Base-by-base conservation (phyloP, 2,797 vertebrate genomes). In the Sorex maritimensis region DNA sequence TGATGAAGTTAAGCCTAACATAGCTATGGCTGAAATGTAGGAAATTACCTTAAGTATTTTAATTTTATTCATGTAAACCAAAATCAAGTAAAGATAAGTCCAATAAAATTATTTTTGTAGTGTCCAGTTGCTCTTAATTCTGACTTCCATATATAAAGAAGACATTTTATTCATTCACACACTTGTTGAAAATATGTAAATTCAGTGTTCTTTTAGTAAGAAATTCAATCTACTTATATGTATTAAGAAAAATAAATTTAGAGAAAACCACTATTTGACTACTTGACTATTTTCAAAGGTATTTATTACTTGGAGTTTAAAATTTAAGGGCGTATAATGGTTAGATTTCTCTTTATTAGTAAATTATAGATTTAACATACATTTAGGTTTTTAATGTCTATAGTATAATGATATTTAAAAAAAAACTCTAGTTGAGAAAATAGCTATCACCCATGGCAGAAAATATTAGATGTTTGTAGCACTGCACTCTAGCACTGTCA, bases 11-110 rank as follows among this genome's bases (percentile, higher is more conserved):
- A 87, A 88, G 23, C 1, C 44, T 44, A 72, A 19, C 38, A 68
- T 13, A 8, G 0, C 1, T 80, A 58, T 55, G 1, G 69, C 8
- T 12, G 72, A 82, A 88, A 68, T 83, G 0, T 12, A 10, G 65
- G 7, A 0, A 1, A 80, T 55, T 81, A 30, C 49, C 83, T 1
- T 21, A 80, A 84, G 0, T 52, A 75, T 68, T 68, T 52, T 3
- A 79, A 92, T 68, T 85, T 81, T 79, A 92, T 78, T 65, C 38
- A 44, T 55, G 21, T 17, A 81, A 68, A 92, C 67, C 78, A 74
- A 82, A 92, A 81, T 65, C 38, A 44, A 63, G 21, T 21, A 81
- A 65, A 93, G 83, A 61, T 24, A 2, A 94, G 75, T 34, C 12
- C 71, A 87, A 55, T 26, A 4, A 93, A 88, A 85, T 13, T 63